Evolutionary conservation across 2,888 invertebrate genomes (phyloP).

Genomic region (Diarsia dahlii): DNA sequence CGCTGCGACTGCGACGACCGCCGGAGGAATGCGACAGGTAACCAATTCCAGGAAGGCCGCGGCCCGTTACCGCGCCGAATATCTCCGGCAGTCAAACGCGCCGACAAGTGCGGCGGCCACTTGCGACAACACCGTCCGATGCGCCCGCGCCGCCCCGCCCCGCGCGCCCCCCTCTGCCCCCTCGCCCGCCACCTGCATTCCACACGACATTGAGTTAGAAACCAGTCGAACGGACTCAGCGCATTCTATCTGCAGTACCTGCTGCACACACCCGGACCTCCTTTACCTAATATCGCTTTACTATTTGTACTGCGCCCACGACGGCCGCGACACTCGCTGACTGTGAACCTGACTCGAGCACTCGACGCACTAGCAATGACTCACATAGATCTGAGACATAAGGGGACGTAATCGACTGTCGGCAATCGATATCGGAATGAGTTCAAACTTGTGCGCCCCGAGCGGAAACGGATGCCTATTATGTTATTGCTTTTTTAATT

Average conservation of each 20-base stretch:
- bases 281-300: slow-evolving; percentile 68
- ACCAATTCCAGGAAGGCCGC: slow-evolving; percentile 90
- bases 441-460: slow-evolving; percentile 44
- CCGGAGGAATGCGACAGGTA: slow-evolving; percentile 90
- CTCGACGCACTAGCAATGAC: slow-evolving; percentile 43
- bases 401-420: slow-evolving; percentile 52
- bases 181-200: slow-evolving; percentile 81
- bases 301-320: slow-evolving; percentile 60
- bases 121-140: slow-evolving; percentile 89
- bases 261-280: slow-evolving; percentile 68
- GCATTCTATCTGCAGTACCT: slow-evolving; percentile 81
- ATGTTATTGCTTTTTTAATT: slow-evolving; percentile 63
- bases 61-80: slow-evolving; percentile 91
- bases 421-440: slow-evolving; percentile 59
- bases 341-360: slow-evolving; percentile 47
- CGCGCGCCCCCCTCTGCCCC: slow-evolving; percentile 66
- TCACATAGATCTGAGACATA: slow-evolving; percentile 58
- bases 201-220: slow-evolving; percentile 89
- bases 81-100: slow-evolving; percentile 90
- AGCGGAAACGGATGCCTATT: slow-evolving; percentile 63
- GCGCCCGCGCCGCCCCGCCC: slow-evolving; percentile 77
- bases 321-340: slow-evolving; percentile 40
- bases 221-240: slow-evolving; percentile 85
- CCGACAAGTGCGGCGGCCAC: slow-evolving; percentile 90
- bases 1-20: slow-evolving; percentile 80